Evolutionary conservation across 2,113 vertebrate genomes (phyloP), one percentile per base, ranked within the genome.

Genomic region (Onychostoma macrolepis): DNA sequence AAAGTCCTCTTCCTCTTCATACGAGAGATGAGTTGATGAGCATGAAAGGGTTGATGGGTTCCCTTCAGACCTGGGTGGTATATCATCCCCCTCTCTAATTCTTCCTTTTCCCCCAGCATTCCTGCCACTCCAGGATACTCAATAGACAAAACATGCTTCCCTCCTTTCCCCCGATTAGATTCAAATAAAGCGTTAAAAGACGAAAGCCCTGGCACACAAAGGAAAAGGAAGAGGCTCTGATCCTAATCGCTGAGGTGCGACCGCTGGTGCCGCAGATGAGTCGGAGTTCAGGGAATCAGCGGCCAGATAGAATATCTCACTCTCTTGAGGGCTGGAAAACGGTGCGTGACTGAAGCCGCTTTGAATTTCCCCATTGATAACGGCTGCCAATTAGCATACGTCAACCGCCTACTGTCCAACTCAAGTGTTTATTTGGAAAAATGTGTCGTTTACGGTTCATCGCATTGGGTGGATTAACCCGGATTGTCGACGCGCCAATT

Each of bases 161-260:
- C 87, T 87, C 15, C 91, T 86, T 93, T 94, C 90, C 92, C 91
- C 91, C 77, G 88, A 94, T 94, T 93, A 93, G 78, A 93, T 92
- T 90, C 88, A 80, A 93, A 93, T 92, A 89, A 91, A 91, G 90
- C 41, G 69, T 67, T 86, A 90, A 88, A 87, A 91, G 91, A 91
- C 69, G 75, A 90, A 87, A 88, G 83, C 86, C 87, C 28, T 26
- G 79, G 65, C 12, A 85, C 80, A 92, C 91, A 94, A 93, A 91
- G 28, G 89, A 89, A 88, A 86, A 93, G 92, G 92, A 94, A 93
- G 91, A 91, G 85, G 91, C 87, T 87, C 87, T 89, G 93, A 94
- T 93, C 89, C 91, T 88, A 86, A 94, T 92, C 93, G 87, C 81
- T 89, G 93, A 93, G 90, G 90, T 93, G 92, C 76, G 89, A 92